Percentiles rank a stretch among this genome's conserved stretches.
Conservation (phyloP, 2,113 vertebrate species). For the Pelecanoides urinatrix region DNA sequence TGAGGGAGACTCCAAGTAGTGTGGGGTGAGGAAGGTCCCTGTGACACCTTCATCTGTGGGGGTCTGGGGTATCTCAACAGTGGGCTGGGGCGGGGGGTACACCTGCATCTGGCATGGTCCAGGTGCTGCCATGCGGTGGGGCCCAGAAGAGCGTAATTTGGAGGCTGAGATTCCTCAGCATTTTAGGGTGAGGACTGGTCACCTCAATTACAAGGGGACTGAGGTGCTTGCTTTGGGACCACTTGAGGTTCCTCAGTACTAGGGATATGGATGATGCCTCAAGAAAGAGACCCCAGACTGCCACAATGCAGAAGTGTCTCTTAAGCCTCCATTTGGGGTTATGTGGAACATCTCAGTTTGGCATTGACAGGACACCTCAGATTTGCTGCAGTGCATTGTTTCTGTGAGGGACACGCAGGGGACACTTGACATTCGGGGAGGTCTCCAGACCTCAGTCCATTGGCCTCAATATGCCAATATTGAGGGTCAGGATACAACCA, state of each 20-base stretch:
- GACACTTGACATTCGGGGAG: rapidly evolving
- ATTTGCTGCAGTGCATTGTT: not conserved
- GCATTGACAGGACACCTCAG: not conserved
- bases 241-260: not conserved
- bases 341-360: not conserved
- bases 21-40: not conserved
- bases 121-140: not conserved
- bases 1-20: not conserved
- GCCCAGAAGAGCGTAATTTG: not conserved
- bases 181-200: not conserved
- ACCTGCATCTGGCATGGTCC: not conserved
- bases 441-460: not conserved
- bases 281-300: not conserved
- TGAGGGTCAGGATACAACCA: not conserved
- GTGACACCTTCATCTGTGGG: not conserved
- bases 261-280: not conserved
- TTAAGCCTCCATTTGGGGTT: not conserved
- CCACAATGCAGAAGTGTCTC: not conserved
- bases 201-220: not conserved
- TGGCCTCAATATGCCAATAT: not conserved
- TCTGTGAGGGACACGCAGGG: not conserved
- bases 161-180: not conserved
- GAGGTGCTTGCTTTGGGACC: not conserved
- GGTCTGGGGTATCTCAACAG: not conserved
- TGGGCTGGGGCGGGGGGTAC: not conserved